phyloP scores from a whole-genome alignment of 1,140 invertebrate species.

The Medauroidea extradentata region DNA sequence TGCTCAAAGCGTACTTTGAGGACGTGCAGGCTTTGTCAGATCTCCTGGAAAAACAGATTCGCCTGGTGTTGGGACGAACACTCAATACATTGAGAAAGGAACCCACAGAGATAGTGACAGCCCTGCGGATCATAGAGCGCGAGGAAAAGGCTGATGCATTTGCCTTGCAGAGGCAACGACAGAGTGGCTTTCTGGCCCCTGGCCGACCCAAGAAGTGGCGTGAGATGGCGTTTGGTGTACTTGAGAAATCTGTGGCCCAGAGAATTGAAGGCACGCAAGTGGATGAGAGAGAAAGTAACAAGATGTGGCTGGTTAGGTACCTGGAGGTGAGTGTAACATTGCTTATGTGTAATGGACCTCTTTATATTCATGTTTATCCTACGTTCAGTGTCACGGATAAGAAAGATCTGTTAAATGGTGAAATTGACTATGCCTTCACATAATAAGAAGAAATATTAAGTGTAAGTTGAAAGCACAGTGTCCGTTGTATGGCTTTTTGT shows the following conservation, averaged over 20 bases:
- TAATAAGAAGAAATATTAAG: too few species aligned
- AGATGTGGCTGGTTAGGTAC: slow-evolving; percentile 89
- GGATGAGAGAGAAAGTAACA: slow-evolving; percentile 85
- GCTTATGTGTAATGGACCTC: too few species aligned
- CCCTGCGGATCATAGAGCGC: slow-evolving; percentile 91
- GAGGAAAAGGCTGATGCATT: slow-evolving; percentile 90
- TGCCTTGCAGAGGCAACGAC: slow-evolving; percentile 68
- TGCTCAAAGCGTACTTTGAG: slow-evolving; percentile 92
- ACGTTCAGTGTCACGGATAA: too few species aligned
- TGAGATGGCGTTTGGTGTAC: slow-evolving; percentile 75
- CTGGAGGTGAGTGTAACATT: slow-evolving; percentile 36
- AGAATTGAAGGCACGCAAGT: slow-evolving; percentile 87
- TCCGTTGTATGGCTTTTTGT: too few species aligned
- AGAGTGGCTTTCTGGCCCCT: slow-evolving; percentile 86
- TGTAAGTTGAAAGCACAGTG: too few species aligned
- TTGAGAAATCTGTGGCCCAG: slow-evolving; percentile 79
- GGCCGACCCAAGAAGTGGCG: slow-evolving; percentile 92
- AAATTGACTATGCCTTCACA: too few species aligned
- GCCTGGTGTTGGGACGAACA: slow-evolving; percentile 82
- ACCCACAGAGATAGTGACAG: slow-evolving; percentile 94
- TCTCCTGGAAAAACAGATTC: slow-evolving; percentile 86
- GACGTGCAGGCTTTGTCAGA: slow-evolving; percentile 90
- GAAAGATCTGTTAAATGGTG: too few species aligned
- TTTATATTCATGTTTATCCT: too few species aligned
- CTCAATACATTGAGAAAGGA: slow-evolving; percentile 92